Conservation (phyloP, 2,113 vertebrate genomes). For the Gallinago paraguaiae region DNA sequence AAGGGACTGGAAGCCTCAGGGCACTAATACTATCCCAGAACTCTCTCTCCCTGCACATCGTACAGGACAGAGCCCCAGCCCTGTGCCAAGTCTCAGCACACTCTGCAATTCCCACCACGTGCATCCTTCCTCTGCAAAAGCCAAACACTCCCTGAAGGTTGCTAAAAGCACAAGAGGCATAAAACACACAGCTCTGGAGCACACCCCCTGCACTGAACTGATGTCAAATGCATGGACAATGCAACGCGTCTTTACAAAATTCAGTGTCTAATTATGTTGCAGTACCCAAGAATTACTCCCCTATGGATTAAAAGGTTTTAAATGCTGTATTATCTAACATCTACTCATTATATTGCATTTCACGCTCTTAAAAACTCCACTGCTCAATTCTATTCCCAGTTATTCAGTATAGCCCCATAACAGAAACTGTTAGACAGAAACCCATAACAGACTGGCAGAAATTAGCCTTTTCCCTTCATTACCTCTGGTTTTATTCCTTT, state of each 20-base stretch:
- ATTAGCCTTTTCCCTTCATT: background rate
- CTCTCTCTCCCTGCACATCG: background rate
- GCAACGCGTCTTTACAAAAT: background rate
- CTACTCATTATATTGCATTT: background rate
- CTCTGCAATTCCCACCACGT: fast-evolving
- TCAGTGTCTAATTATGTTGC: background rate
- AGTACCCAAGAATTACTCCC: background rate
- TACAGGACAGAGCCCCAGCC: background rate
- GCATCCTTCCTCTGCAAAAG: background rate
- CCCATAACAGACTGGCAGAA: background rate
- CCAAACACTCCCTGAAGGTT: too few species aligned
- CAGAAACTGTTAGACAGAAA: background rate
- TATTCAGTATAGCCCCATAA: background rate
- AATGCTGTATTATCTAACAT: background rate
- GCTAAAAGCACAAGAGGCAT: background rate
- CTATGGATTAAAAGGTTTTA: background rate
- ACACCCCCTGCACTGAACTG: background rate
- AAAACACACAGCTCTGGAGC: background rate
- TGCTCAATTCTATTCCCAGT: background rate
- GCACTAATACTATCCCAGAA: fast-evolving
- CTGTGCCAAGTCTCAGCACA: fast-evolving
- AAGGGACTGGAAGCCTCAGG: background rate
- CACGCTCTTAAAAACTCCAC: background rate
- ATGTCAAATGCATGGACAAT: background rate
- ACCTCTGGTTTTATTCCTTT: background rate